A percentile compares a stretch with the other conserved stretches of the same genome.
Conservation (phyloP, 2,888 invertebrate genomes). For the Eremobia ochroleuca region DNA sequence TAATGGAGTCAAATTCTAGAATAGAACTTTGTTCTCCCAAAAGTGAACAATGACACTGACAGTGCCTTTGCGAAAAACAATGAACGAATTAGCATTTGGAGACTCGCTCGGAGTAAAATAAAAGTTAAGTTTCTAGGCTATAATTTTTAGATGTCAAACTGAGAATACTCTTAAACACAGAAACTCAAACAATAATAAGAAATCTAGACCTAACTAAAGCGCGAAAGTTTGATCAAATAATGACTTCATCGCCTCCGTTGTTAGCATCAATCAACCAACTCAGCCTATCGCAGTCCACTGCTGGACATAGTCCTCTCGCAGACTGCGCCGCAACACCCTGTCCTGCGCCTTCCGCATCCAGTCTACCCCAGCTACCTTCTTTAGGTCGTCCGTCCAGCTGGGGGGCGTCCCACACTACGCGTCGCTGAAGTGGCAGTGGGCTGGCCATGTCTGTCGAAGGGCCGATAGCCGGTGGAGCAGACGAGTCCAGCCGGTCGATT, state of each 20-base stretch:
- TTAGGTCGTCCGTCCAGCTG: no score
- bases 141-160: constrained; percentile 9
- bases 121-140: constrained; percentile 4
- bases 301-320: no score
- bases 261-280: no score
- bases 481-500: no score
- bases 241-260: constrained; percentile 8
- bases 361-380: no score
- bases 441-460: no score
- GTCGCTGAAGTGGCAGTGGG: no score
- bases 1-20: constrained; percentile 42
- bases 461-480: no score
- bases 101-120: constrained; percentile 18
- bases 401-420: no score
- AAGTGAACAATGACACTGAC: constrained; percentile 35
- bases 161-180: background rate
- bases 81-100: constrained; percentile 53
- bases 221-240: constrained; percentile 25
- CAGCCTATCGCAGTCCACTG: no score
- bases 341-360: no score
- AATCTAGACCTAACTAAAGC: background rate
- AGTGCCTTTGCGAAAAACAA: constrained; percentile 48
- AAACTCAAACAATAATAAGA: background rate
- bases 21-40: constrained; percentile 43
- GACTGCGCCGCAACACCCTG: no score